These are phyloP conservation scores for Pocillopora meandrina DNA, from an alignment of 92 coral and sea anemone genomes.

Conservation along the genomic window DNA sequence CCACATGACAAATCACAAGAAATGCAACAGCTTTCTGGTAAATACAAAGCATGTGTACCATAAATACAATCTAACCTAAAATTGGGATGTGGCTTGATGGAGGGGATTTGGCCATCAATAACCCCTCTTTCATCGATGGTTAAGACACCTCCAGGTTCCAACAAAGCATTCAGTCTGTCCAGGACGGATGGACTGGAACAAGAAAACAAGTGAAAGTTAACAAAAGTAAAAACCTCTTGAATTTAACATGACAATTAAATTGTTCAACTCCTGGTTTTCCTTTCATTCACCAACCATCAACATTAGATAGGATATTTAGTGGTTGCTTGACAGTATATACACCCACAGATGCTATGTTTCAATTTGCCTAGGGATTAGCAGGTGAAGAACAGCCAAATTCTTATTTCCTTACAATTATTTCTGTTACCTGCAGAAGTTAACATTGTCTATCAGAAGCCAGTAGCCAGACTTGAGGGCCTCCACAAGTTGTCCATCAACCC, in stretches of 20 bases:
- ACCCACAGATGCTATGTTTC: not conserved
- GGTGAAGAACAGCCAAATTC: not conserved
- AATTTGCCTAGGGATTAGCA: too few relatives aligned
- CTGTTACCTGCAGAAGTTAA: slow-evolving; percentile 95
- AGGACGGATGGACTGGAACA: slow-evolving; percentile 88
- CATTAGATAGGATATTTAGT: too few relatives aligned
- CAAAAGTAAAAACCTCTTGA: not conserved
- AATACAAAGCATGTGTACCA: not conserved
- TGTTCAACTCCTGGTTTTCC: too few relatives aligned
- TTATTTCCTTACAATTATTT: too few relatives aligned
- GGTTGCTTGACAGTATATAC: too few relatives aligned
- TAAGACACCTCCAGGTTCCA: slow-evolving; percentile 91
- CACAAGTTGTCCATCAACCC: slow-evolving; percentile 98
- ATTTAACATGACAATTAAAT: too few relatives aligned
- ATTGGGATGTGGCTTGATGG: slow-evolving; percentile 87
- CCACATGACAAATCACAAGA: not conserved
- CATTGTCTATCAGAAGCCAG: slow-evolving; percentile 98
- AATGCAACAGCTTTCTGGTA: not conserved
- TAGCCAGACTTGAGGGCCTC: slow-evolving; percentile 87
- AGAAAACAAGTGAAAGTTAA: not conserved
- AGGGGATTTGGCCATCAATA: slow-evolving; percentile 93
- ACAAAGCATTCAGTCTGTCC: slow-evolving; percentile 89
- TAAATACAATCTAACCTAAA: slow-evolving; percentile 69
- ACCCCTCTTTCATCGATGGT: slow-evolving; percentile 93
- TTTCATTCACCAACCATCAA: too few relatives aligned